phyloP scores from a whole-genome alignment of 2,113 vertebrate genomes.

The Progne subis region DNA sequence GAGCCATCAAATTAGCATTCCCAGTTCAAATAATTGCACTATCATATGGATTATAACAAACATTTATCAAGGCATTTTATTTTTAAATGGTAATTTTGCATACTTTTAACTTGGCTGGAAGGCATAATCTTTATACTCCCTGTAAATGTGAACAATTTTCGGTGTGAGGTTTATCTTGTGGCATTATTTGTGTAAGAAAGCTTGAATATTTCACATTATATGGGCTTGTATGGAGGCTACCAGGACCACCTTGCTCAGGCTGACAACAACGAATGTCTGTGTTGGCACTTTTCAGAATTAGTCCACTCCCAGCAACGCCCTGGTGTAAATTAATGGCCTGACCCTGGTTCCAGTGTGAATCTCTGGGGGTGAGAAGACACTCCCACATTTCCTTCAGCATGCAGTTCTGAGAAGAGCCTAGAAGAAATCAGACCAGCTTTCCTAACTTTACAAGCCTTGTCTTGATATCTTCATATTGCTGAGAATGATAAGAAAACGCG shows the following conservation, averaged over 20 bases:
- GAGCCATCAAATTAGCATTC: neutral
- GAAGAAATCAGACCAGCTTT: neutral
- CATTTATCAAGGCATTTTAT: neutral
- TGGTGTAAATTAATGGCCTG: neutral
- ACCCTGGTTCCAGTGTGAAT: neutral
- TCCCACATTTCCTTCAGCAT: neutral
- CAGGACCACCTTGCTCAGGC: neutral
- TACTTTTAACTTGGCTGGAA: neutral
- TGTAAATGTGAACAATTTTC: neutral
- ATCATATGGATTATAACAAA: neutral
- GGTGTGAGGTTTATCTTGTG: neutral
- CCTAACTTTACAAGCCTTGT: neutral
- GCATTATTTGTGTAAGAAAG: neutral
- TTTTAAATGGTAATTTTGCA: neutral
- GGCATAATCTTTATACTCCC: neutral
- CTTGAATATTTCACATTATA: neutral
- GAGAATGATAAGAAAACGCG: neutral
- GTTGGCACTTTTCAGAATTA: neutral
- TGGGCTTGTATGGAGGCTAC: neutral
- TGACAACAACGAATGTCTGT: neutral
- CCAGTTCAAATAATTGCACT: neutral
- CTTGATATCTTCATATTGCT: neutral
- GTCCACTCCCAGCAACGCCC: neutral
- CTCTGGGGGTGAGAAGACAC: neutral
- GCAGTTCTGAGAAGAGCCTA: neutral